These are phyloP conservation scores for Nannoperca australis DNA, from an alignment of 2,797 vertebrate species.

Conservation along the genomic window DNA sequence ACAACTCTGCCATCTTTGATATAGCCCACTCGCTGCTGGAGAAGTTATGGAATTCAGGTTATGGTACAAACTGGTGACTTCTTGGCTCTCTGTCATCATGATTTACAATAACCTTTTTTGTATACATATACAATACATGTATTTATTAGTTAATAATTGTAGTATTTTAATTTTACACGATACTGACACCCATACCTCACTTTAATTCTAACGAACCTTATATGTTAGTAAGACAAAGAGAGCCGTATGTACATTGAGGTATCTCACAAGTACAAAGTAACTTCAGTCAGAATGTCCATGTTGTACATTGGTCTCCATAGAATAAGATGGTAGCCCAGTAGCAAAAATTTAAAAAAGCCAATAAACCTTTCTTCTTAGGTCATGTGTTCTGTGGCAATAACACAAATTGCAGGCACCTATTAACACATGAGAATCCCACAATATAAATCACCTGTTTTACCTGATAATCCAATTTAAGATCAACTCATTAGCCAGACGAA, in stretches of 20 bases:
- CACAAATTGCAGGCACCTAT: too few relatives aligned
- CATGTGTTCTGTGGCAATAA: too few relatives aligned
- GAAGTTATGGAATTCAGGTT: neutral
- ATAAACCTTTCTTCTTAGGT: too few relatives aligned
- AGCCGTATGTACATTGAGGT: too few relatives aligned
- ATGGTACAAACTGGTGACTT: neutral
- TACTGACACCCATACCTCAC: neutral
- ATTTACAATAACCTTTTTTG: neutral
- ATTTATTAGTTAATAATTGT: neutral
- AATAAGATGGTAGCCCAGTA: too few relatives aligned
- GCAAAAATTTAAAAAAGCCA: too few relatives aligned
- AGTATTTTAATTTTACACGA: neutral
- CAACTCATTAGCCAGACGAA: neutral
- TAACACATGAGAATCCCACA: too few relatives aligned
- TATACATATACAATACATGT: neutral
- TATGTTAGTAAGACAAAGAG: too few relatives aligned
- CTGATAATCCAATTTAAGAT: neutral
- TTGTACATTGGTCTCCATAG: too few relatives aligned
- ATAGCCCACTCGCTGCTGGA: neutral
- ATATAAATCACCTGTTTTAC: neutral
- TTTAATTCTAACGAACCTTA: too few relatives aligned
- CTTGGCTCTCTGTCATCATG: neutral
- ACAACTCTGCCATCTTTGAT: neutral
- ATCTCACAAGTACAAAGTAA: too few relatives aligned
- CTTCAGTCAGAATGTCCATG: too few relatives aligned